phyloP scores from a whole-genome alignment of 2,797 vertebrate genomes.

The Hippoglossus hippoglossus region DNA sequence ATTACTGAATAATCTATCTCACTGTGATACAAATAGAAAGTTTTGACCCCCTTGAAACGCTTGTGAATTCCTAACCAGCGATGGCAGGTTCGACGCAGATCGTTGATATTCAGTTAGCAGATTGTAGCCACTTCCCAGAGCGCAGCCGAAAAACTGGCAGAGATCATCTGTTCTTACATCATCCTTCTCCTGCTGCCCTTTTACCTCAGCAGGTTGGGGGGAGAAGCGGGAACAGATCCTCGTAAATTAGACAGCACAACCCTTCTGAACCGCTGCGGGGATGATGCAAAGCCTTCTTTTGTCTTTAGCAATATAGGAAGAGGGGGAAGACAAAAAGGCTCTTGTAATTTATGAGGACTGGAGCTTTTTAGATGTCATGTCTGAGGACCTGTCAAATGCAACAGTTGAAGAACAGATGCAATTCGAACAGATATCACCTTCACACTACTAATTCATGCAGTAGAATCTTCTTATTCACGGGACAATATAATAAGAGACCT shows the following conservation, averaged over 20 bases:
- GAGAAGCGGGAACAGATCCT: conserved; percentile 38
- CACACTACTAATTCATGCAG: too few relatives aligned
- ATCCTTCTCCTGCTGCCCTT: conserved; percentile 32
- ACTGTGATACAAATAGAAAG: conserved; percentile 14
- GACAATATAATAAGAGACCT: not conserved
- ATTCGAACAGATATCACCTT: not conserved
- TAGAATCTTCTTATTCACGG: not conserved
- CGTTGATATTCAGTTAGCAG: conserved; percentile 51
- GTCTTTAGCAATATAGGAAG: conserved; percentile 63
- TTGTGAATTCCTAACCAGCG: conserved; percentile 39
- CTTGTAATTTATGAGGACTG: conserved; percentile 24
- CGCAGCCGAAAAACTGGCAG: conserved; percentile 37
- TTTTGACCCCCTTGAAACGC: conserved; percentile 33
- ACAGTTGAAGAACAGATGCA: not conserved
- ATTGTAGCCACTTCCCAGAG: conserved; percentile 30
- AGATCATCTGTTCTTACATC: conserved; percentile 59
- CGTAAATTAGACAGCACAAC: conserved; percentile 41
- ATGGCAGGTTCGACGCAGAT: conserved; percentile 12
- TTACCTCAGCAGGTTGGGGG: conserved; percentile 26
- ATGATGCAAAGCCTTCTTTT: conserved; percentile 69
- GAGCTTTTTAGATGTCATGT: not conserved
- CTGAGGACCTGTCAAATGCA: not conserved
- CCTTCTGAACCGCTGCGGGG: conserved; percentile 33
- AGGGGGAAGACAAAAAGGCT: conserved; percentile 6
- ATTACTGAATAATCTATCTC: conserved; percentile 11